A percentile compares a stretch with the other conserved stretches of the same genome.
phyloP scores from a whole-genome alignment of 2,797 vertebrate species.

The Fringilla coelebs region DNA sequence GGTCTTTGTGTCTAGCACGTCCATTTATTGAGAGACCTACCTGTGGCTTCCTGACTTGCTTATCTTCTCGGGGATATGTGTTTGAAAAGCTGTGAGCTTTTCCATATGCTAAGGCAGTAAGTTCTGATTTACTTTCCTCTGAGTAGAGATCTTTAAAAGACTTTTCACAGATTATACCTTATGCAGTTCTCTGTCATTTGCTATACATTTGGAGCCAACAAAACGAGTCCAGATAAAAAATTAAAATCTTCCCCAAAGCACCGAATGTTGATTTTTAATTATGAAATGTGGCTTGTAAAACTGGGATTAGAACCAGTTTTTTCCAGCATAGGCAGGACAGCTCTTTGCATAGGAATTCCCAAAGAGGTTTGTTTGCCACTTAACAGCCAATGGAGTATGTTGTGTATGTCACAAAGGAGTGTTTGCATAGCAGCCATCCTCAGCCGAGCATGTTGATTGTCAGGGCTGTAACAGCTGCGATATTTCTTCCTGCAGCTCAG shows the following conservation, averaged over 20 bases:
- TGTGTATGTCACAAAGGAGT: background rate
- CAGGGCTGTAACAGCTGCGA: background rate
- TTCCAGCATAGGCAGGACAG: background rate
- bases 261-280: background rate
- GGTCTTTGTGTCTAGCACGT: background rate
- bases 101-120: background rate
- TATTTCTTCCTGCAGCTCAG: background rate
- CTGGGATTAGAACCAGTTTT: background rate
- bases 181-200: background rate
- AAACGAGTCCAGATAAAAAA: background rate
- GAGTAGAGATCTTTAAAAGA: background rate
- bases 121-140: background rate
- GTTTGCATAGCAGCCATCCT: background rate
- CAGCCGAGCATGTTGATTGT: background rate
- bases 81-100: background rate
- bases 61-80: background rate
- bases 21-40: background rate
- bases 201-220: background rate
- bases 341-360: background rate
- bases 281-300: background rate
- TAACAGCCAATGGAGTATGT: background rate
- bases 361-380: background rate
- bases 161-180: background rate
- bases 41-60: background rate
- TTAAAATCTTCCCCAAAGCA: background rate